Evolutionary conservation across 2,113 vertebrate species (phyloP).

Genomic region (Corythornis cristatus): DNA sequence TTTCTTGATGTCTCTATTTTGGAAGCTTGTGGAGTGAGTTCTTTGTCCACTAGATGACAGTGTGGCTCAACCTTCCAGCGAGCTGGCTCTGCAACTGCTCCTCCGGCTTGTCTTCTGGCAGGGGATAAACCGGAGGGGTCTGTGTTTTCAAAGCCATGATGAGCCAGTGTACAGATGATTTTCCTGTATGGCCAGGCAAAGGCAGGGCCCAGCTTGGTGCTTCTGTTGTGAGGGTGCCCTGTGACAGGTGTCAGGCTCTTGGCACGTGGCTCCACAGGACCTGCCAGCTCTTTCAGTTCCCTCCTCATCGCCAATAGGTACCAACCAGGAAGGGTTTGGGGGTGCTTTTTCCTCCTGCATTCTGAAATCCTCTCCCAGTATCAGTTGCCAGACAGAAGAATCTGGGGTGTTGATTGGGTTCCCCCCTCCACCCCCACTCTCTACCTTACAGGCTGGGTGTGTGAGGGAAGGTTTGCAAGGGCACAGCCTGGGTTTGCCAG

Average conservation of each 20-base stretch:
- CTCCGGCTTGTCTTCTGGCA: neutral
- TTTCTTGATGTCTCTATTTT: neutral
- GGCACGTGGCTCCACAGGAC: neutral
- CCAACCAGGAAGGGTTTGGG: neutral
- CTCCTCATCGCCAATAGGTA: neutral
- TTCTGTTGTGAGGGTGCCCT: neutral
- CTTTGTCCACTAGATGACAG: conserved; percentile 58
- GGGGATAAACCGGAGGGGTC: neutral
- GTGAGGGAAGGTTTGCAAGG: neutral
- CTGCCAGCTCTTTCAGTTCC: neutral
- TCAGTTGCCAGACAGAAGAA: neutral
- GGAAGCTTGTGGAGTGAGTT: neutral
- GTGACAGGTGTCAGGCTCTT: neutral
- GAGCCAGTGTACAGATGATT: neutral
- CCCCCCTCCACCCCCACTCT: neutral
- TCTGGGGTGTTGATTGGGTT: neutral
- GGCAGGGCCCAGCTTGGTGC: neutral
- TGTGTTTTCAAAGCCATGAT: rapidly evolving
- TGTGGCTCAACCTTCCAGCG: neutral
- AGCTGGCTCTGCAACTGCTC: neutral
- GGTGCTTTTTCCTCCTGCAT: neutral
- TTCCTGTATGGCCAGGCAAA: neutral
- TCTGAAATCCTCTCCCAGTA: neutral
- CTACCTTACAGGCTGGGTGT: neutral
- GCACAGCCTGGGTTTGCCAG: neutral